A percentile compares a stretch with the other conserved stretches of the same genome.
These are phyloP conservation scores for Lucifuga dentata DNA, from an alignment of 2,113 vertebrate species.

Conservation along the genomic window DNA sequence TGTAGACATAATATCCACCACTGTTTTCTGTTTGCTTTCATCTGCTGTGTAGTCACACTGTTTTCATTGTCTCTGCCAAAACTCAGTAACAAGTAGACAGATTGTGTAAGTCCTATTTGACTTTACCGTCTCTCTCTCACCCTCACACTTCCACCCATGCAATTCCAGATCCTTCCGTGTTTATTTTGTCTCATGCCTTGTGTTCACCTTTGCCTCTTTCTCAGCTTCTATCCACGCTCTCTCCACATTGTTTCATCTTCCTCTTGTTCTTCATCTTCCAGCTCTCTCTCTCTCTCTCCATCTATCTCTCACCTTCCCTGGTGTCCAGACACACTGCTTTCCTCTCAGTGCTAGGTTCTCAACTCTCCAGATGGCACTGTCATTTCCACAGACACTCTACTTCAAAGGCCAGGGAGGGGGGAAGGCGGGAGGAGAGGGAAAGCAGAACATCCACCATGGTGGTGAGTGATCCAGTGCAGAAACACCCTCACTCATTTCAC, in stretches of 20 bases:
- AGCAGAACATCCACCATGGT: slow-evolving; percentile 28
- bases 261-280: slow-evolving; percentile 18
- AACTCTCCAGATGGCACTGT: slow-evolving; percentile 69
- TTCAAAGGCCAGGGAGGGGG: slow-evolving; percentile 59
- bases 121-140: slow-evolving; percentile 31
- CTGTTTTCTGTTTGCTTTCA: slow-evolving; percentile 51
- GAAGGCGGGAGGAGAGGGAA: slow-evolving; percentile 2
- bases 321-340: slow-evolving; percentile 49
- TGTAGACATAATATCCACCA: slow-evolving; percentile 46
- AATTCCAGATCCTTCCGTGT: slow-evolving; percentile 40
- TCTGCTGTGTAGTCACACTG: slow-evolving; percentile 44
- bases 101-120: slow-evolving; percentile 40
- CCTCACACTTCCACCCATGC: slow-evolving; percentile 37
- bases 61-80: slow-evolving; percentile 63
- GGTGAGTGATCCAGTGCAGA: slow-evolving; percentile 20
- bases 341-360: slow-evolving; percentile 44
- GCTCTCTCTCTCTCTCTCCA: slow-evolving; percentile 21
- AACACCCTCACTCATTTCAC: slow-evolving; percentile 14
- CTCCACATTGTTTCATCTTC: slow-evolving; percentile 11
- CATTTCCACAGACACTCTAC: slow-evolving; percentile 57
- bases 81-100: slow-evolving; percentile 39
- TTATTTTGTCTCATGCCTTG: slow-evolving; percentile 24
- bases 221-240: slow-evolving; percentile 13
- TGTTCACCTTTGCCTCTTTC: slow-evolving; percentile 29
- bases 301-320: slow-evolving; percentile 12